Conservation (phyloP, 53 echinoderm and acorn worm species). For the Mesocentrotus franciscanus region DNA sequence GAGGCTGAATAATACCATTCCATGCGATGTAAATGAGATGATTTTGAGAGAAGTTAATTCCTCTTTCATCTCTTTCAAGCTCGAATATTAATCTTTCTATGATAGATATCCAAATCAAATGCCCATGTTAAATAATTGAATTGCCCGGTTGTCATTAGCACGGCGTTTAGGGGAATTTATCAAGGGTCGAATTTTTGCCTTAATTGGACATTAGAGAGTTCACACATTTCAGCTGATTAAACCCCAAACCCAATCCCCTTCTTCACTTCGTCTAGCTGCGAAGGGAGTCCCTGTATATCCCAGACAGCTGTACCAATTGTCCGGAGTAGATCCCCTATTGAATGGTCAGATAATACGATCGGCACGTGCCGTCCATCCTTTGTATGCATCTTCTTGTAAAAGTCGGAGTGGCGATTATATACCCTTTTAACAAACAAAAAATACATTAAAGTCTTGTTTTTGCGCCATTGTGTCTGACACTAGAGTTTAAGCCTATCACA, state of each 20-base stretch:
- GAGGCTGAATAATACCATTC: too few species aligned
- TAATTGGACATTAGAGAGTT: background rate
- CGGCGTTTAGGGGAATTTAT: background rate
- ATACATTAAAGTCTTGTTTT: background rate
- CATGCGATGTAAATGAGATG: too few species aligned
- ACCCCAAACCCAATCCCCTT: background rate
- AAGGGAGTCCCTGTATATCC: background rate
- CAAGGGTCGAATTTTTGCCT: background rate
- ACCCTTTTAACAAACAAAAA: background rate
- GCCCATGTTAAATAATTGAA: background rate
- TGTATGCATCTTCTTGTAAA: background rate
- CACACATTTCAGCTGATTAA: background rate
- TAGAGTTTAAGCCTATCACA: background rate
- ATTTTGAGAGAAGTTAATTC: too few species aligned
- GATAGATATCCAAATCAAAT: background rate
- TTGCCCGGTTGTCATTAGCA: background rate
- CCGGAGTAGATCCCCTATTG: conserved; percentile 1
- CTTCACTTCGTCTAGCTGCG: background rate
- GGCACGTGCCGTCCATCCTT: background rate
- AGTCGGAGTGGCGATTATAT: background rate
- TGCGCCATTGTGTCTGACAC: background rate
- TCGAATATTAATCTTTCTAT: too few species aligned
- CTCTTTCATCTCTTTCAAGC: too few species aligned
- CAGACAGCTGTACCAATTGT: conserved; percentile 35
- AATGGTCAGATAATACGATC: conserved; percentile 2